Evolutionary conservation across 1,140 invertebrate species (phyloP).

Genomic region (Argopecten irradians): DNA sequence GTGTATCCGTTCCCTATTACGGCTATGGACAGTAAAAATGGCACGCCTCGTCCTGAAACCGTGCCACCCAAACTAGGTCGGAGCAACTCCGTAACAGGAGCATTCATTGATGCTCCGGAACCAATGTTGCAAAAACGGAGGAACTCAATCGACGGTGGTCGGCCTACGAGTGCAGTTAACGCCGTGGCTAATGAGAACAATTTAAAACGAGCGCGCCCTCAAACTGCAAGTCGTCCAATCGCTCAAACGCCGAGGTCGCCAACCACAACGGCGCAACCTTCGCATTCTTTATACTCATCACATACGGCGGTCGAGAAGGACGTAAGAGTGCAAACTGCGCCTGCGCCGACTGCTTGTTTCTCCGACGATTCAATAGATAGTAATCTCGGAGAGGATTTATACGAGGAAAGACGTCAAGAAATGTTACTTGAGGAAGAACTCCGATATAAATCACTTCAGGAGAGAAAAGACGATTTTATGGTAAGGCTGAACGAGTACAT

Average conservation of each 20-base stretch:
- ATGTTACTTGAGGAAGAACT: constrained; percentile 64
- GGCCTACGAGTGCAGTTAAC: constrained; percentile 52
- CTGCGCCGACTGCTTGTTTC: constrained; percentile 32
- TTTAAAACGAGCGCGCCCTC: background rate
- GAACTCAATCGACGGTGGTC: constrained; percentile 47
- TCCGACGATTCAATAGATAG: constrained; percentile 63
- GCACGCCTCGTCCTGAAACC: constrained; percentile 45
- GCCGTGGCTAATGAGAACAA: constrained; percentile 24
- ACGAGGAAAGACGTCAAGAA: constrained; percentile 63
- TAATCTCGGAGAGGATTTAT: constrained; percentile 64
- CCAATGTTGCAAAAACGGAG: constrained; percentile 37
- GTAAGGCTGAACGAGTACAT: constrained; percentile 65
- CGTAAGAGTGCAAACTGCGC: background rate
- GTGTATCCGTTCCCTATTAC: background rate
- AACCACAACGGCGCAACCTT: constrained; percentile 27
- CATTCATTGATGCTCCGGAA: constrained; percentile 64
- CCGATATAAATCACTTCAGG: constrained; percentile 50
- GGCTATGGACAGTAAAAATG: background rate
- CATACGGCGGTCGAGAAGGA: constrained; percentile 54
- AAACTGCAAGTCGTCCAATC: constrained; percentile 26
- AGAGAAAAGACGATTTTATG: constrained; percentile 64
- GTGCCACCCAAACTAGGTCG: constrained; percentile 47
- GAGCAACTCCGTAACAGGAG: constrained; percentile 67
- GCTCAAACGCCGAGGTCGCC: constrained; percentile 19
- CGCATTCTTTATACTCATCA: constrained; percentile 51